Conservation (phyloP, 2,113 vertebrate genomes). For the Maccullochella peelii region DNA sequence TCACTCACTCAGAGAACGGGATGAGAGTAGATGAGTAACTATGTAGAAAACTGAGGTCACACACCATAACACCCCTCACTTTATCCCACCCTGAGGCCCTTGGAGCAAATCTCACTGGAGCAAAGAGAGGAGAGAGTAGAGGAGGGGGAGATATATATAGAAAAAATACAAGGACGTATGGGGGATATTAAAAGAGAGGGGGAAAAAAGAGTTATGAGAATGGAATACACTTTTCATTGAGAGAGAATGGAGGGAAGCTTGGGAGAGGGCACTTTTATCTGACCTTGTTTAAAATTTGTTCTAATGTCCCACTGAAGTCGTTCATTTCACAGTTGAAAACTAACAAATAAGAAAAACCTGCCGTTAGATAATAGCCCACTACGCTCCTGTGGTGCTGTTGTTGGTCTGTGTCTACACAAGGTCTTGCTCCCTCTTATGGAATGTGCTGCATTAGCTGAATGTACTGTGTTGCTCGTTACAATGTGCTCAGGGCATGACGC, state of each 20-base stretch:
- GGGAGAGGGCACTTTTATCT: conserved; percentile 53
- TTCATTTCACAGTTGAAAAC: conserved; percentile 66
- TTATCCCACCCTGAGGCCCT: conserved; percentile 70
- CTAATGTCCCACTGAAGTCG: conserved; percentile 44
- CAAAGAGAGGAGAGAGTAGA: conserved; percentile 46
- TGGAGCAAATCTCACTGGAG: conserved; percentile 66
- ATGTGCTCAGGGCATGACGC: conserved; percentile 8
- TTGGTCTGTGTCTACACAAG: conserved; percentile 52
- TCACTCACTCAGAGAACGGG: conserved; percentile 51
- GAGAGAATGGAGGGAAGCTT: conserved; percentile 27
- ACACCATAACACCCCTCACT: conserved; percentile 70
- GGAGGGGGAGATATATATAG: background rate
- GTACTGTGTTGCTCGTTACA: conserved; percentile 27
- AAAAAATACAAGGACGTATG: conserved; percentile 39
- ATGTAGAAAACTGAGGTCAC: conserved; percentile 75
- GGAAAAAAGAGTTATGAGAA: conserved; percentile 37
- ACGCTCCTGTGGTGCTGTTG: conserved; percentile 21
- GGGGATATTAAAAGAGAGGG: conserved; percentile 55
- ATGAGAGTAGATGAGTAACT: conserved; percentile 70
- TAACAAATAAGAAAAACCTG: conserved; percentile 59
- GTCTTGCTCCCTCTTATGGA: conserved; percentile 48
- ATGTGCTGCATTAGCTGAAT: conserved; percentile 32
- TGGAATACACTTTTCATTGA: conserved; percentile 47
- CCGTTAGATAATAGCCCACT: conserved; percentile 29
- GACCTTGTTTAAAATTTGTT: conserved; percentile 65